A percentile compares a stretch with the other conserved stretches of the same genome.
These are phyloP conservation scores for Charaxes varanes DNA, from an alignment of 1,140 invertebrate species.

Conservation along the genomic window DNA sequence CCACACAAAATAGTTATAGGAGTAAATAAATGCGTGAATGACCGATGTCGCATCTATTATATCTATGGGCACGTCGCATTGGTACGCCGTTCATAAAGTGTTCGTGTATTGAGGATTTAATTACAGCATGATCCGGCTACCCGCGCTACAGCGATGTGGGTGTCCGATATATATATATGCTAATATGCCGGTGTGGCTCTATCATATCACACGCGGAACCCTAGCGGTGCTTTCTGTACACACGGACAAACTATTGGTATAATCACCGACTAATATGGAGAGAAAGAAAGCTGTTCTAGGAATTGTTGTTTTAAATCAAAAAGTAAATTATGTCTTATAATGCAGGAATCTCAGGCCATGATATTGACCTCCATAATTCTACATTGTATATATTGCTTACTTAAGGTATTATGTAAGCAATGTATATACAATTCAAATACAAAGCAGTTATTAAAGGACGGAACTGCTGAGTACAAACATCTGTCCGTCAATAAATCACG, in stretches of 20 bases:
- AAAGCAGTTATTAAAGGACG: slow-evolving; percentile 7
- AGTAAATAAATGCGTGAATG: too few relatives aligned
- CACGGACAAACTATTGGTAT: slow-evolving; percentile 17
- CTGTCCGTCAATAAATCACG: slow-evolving; percentile 53
- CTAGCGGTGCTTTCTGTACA: slow-evolving; percentile 36
- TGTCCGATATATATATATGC: slow-evolving; percentile 63
- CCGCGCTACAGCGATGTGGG: slow-evolving; percentile 61
- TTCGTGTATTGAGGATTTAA: slow-evolving; percentile 72
- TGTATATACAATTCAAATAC: background rate
- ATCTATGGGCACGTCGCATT: slow-evolving; percentile 41
- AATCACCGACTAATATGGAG: background rate
- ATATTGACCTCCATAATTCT: too few relatives aligned
- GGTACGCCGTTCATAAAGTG: slow-evolving; percentile 54
- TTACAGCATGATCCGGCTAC: slow-evolving; percentile 65
- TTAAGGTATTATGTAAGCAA: background rate
- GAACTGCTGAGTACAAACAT: slow-evolving; percentile 25
- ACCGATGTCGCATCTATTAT: slow-evolving; percentile 18
- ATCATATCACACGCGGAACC: slow-evolving; percentile 17
- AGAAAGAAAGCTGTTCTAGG: too few relatives aligned
- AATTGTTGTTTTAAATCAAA: too few relatives aligned
- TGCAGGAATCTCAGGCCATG: too few relatives aligned
- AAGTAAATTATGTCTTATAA: too few relatives aligned
- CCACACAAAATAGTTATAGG: too few relatives aligned
- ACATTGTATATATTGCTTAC: too few relatives aligned
- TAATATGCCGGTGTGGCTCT: slow-evolving; percentile 35